Evolutionary conservation across 2,797 vertebrate genomes (phyloP).

Genomic region (Scolopax rusticola): DNA sequence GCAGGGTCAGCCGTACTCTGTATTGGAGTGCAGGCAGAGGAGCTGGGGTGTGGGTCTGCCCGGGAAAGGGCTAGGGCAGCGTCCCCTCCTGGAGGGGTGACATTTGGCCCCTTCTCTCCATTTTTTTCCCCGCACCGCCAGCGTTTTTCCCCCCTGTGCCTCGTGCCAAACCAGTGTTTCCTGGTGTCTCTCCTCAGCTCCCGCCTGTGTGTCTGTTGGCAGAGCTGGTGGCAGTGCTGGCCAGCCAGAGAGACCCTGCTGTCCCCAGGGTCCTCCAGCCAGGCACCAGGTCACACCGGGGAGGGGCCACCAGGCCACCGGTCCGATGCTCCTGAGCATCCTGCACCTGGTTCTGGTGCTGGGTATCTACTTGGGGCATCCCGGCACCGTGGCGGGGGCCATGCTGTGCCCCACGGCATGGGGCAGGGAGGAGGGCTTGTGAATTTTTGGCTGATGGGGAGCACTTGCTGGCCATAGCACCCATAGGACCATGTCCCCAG

Average conservation of each 20-base stretch:
- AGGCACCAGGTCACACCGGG: background rate
- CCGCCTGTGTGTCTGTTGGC: background rate
- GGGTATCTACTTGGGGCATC: background rate
- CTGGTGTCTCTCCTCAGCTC: background rate
- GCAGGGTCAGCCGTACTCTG: accelerated
- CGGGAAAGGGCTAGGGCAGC: accelerated
- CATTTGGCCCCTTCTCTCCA: background rate
- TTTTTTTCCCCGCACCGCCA: background rate
- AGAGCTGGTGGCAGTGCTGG: background rate
- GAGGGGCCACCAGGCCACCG: background rate
- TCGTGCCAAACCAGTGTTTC: background rate
- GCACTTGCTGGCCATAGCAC: background rate
- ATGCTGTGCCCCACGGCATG: background rate
- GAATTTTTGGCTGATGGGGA: accelerated
- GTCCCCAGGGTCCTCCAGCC: background rate
- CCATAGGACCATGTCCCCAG: background rate
- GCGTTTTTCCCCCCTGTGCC: accelerated
- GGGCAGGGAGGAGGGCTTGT: background rate
- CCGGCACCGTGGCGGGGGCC: accelerated
- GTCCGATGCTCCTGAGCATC: background rate
- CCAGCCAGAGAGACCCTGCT: background rate
- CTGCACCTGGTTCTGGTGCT: background rate
- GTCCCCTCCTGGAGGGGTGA: background rate
- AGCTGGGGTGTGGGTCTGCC: background rate
- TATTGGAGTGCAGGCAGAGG: accelerated